Base-by-base conservation (phyloP, 2,113 vertebrate species). In the Rhea americana region DNA sequence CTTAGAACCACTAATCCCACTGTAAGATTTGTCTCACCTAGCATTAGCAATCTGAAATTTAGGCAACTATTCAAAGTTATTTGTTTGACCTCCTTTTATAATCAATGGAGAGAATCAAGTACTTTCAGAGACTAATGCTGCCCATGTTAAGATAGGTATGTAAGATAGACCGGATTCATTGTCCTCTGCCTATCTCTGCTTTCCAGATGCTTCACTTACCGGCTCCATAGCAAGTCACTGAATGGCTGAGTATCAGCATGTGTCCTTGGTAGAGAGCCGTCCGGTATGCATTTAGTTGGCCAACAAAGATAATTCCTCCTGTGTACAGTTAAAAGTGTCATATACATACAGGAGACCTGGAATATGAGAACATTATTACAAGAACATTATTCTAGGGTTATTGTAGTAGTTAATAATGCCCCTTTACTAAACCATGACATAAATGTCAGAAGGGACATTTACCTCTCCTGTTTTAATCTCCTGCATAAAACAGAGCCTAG, bases 391-490 rank as follows among this genome's bases (percentile, higher is more conserved):
- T 87, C 24, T 74, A 85, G 32, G 76, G 79, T 76, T 85, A 28
- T 39, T n/a, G 7, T 4, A 50, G 47, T 28, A 63, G 77, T 71
- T 90, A 48, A 37, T 81, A 71, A 15, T 45, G 81, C 59, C 28
- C 18, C 47, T 95, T 28, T 10, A n/a, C n/a, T 56, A 41, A 81
- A 81, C 32, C 7, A 16, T 8, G 41, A 6, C 56, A 47, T n/a
- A 55, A 85, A 85, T 83, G 41, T 88, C 67, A 66, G 85, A 86
- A 90, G 47, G 17, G 32, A n/a, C 22, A 1, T 82, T 89, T 93
- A 30, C 55, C 41, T 80, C 65, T 75, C 55, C 37, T n/a, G 41
- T 18, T 50, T 84, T 75, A 80, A 62, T 83, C 22, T 77, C 41
- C 30, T 0, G 3, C 65, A 63, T 53, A 62, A 93, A 83, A 81